These are phyloP conservation scores for Cerceris ruficornis DNA, from an alignment of 2,888 invertebrate genomes.

Conservation along the genomic window DNA sequence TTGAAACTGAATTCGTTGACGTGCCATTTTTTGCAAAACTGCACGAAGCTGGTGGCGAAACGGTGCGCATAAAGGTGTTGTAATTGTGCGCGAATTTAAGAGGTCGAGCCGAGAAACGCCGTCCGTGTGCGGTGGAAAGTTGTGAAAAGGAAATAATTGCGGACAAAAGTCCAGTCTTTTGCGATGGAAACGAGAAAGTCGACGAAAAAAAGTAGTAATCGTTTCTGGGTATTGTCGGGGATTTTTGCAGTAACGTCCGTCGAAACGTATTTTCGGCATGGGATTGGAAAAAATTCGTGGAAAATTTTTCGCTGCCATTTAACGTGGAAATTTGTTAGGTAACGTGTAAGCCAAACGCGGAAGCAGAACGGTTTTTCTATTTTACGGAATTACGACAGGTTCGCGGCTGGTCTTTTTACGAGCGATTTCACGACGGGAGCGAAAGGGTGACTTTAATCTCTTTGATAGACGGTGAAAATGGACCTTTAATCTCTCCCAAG, in stretches of 20 bases:
- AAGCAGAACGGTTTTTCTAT: not conserved
- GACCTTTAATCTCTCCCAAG: constrained; percentile 37
- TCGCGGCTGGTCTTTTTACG: constrained; percentile 6
- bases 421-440: constrained; percentile 5
- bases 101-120: no score
- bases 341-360: no score
- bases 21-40: no score
- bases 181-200: no score
- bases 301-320: not conserved
- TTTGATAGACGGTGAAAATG: constrained; percentile 23
- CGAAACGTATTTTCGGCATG: not conserved
- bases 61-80: no score
- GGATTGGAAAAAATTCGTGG: not conserved
- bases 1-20: not conserved
- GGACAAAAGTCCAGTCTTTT: not conserved
- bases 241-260: not conserved
- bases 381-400: constrained; percentile 20
- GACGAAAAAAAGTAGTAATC: no score
- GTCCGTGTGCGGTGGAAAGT: no score
- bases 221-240: no score
- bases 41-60: no score
- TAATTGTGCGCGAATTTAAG: no score
- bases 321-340: no score
- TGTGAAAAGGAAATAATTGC: not conserved
- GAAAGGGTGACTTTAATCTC: constrained; percentile 21